These are phyloP conservation scores for Actenoides lindsayi DNA, from an alignment of 2,113 vertebrate species.

Conservation along the genomic window DNA sequence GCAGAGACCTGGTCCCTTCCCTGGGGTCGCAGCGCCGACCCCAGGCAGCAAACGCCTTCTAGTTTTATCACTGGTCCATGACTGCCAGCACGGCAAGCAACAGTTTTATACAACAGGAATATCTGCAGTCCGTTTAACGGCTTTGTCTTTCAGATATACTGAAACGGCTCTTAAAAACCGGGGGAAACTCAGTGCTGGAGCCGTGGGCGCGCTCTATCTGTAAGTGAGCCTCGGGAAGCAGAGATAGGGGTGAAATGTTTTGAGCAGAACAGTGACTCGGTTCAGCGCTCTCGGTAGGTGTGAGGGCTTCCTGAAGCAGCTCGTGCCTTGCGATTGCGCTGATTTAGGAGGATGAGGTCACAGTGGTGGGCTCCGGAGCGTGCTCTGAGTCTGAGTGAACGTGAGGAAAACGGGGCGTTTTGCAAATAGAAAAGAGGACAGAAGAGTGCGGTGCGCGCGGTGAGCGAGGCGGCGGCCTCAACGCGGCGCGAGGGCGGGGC, in stretches of 20 bases:
- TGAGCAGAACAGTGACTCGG: background rate
- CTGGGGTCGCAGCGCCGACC: no score
- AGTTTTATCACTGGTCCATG: no score
- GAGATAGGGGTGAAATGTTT: background rate
- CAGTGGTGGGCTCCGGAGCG: background rate
- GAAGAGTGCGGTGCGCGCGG: background rate
- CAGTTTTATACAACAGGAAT: no score
- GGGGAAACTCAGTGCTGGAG: background rate
- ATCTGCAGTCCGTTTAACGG: background rate
- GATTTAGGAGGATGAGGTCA: background rate
- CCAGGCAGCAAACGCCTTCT: no score
- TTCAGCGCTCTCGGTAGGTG: background rate
- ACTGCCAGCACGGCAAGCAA: background rate
- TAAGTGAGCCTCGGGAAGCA: background rate
- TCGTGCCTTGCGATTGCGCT: background rate
- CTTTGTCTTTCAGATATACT: no score
- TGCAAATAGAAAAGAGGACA: no score
- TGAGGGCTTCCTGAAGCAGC: background rate
- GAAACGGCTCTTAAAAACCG: background rate
- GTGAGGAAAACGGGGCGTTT: no score
- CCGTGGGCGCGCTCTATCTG: no score
- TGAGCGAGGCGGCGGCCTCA: background rate
- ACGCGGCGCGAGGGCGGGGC: background rate
- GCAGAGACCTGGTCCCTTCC: no score
- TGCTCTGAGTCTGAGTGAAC: background rate